Conservation (phyloP, 2,797 vertebrate species). For the Pseudochirops corinnae region DNA sequence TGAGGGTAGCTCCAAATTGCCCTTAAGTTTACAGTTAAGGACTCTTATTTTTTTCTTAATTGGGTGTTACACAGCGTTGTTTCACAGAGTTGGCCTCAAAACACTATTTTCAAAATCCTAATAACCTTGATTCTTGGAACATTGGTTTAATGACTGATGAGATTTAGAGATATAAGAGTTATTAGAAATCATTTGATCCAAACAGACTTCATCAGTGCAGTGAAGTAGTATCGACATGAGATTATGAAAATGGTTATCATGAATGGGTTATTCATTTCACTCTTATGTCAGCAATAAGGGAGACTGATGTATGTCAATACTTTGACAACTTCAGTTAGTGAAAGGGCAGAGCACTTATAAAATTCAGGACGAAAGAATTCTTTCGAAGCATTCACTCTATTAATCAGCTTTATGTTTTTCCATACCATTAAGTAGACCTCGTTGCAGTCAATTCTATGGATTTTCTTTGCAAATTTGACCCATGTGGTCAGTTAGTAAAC, state of each 20-base stretch:
- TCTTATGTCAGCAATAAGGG: slow-evolving; percentile 48
- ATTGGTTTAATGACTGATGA: neutral
- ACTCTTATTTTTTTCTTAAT: slow-evolving; percentile 49
- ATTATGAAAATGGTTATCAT: slow-evolving; percentile 23
- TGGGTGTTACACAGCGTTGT: slow-evolving; percentile 8
- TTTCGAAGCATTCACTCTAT: slow-evolving; percentile 69
- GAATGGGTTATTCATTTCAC: slow-evolving; percentile 10
- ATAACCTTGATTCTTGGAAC: slow-evolving; percentile 5
- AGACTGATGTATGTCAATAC: slow-evolving; percentile 53
- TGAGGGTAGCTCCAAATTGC: slow-evolving; percentile 15
- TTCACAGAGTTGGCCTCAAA: neutral
- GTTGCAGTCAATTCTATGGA: slow-evolving; percentile 51
- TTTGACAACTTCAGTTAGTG: slow-evolving; percentile 64
- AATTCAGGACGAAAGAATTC: slow-evolving; percentile 69
- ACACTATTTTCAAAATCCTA: slow-evolving; percentile 30
- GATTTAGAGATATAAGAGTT: neutral
- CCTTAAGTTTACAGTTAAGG: neutral
- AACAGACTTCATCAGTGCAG: slow-evolving; percentile 18
- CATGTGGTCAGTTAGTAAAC: slow-evolving; percentile 22
- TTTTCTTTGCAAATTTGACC: slow-evolving; percentile 51
- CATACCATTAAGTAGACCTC: slow-evolving; percentile 71
- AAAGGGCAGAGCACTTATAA: slow-evolving; percentile 56
- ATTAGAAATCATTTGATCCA: neutral
- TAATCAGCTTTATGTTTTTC: slow-evolving; percentile 79
- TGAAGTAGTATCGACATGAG: neutral